Evolutionary conservation across 2,888 invertebrate genomes (phyloP).

Genomic region (Pediacus dermestoides): DNA sequence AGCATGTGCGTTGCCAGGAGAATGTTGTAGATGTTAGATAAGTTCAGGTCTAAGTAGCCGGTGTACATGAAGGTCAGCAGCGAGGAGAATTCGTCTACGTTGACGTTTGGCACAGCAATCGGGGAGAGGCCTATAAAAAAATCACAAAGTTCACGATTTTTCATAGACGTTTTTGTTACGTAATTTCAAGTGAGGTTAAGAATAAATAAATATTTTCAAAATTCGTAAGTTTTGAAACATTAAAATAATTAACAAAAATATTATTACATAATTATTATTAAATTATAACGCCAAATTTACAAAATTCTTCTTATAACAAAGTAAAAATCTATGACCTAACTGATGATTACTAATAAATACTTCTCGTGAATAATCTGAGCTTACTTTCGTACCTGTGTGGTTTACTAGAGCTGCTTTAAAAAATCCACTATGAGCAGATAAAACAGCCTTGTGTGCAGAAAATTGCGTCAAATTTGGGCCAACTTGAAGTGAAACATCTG

Average conservation of each 20-base stretch:
- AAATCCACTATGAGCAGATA: conserved; percentile 69
- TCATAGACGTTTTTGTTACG: too few species aligned
- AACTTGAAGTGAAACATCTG: conserved; percentile 63
- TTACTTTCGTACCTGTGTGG: conserved; percentile 37
- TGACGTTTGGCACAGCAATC: conserved; percentile 56
- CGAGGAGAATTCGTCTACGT: conserved; percentile 62
- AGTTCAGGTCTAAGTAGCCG: conserved; percentile 65
- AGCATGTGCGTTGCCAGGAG: conserved; percentile 68
- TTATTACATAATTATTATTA: too few species aligned
- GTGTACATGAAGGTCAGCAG: conserved; percentile 73
- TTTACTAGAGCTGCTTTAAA: conserved; percentile 61
- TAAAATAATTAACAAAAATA: too few species aligned
- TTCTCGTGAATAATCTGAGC: too few species aligned
- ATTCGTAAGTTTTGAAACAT: too few species aligned
- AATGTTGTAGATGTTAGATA: conserved; percentile 69
- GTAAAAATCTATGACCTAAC: too few species aligned
- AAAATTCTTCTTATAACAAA: too few species aligned
- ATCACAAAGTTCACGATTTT: too few species aligned
- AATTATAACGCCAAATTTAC: too few species aligned
- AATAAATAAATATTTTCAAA: too few species aligned
- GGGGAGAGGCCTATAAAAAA: conserved; percentile 44
- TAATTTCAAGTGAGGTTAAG: too few species aligned
- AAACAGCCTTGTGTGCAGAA: conserved; percentile 62
- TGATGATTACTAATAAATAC: too few species aligned
- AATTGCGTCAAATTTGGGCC: conserved; percentile 63